Base-by-base conservation (phyloP, 1,140 invertebrate genomes). In the Hermatobates lingyangjiaoensis region DNA sequence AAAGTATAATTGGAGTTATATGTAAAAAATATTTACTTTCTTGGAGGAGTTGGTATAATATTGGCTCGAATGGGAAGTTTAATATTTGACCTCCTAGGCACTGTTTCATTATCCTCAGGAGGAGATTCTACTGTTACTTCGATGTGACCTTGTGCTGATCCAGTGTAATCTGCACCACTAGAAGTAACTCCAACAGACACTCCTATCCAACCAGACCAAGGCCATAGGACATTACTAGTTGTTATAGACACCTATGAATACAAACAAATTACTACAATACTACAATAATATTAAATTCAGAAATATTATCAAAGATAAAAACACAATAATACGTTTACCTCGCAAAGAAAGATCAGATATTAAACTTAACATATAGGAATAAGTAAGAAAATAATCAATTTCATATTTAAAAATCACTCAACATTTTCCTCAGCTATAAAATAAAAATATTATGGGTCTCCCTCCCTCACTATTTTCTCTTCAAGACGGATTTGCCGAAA, bases 171-270 rank as follows among this genome's bases (percentile, higher is more conserved):
- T 2, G 74, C 74, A 7, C 81, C 86, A 40, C 67, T 67, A 56
- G 74, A 67, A 1, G 71, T 59, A 0, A 86, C 83, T 2, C 71
- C 70, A 53, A 89, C 71, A 59, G 74, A 76, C 20, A 60, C 75
- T 12, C 89, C 87, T 50, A 97, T 66, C 80, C 87, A 96, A 0
- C 93, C 93, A 5, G 89, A 90, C 91, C 92, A 97, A 1, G 92
- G 93, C 92, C 92, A 97, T 18, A 97, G 67, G 28, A 83, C 72
- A 53, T 80, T 72, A n/a, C 84, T 87, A 67, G 84, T 76, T 15
- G 81, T 75, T 34, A 85, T 72, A 0, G 83, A 75, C 47, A 90
- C 73, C 28, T 87, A 73, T 24, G 86, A 68, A 38, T 74, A 24
- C n/a, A 46, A n/a, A 25, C 14, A 47, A 27, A 47, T 20, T 18